phyloP scores from a whole-genome alignment of 2,797 vertebrate species.

The Sitta carolinensis region DNA sequence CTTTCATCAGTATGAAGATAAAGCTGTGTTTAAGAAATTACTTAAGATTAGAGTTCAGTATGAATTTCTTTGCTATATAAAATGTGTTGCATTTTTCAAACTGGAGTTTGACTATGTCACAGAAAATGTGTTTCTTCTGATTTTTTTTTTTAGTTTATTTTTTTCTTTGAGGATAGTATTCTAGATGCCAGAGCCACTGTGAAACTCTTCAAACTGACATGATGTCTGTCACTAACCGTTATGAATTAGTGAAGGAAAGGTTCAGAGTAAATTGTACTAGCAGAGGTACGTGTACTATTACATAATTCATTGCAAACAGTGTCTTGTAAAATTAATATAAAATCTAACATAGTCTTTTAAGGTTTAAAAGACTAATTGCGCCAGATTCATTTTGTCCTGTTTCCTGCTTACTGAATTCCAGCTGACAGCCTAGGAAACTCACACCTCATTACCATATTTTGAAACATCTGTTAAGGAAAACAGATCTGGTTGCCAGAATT shows the following conservation, averaged over 20 bases:
- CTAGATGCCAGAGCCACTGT: not conserved
- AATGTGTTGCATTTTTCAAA: not conserved
- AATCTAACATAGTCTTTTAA: constrained; percentile 15
- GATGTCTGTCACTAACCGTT: not conserved
- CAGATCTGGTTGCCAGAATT: constrained; percentile 15
- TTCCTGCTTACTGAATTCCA: constrained; percentile 28
- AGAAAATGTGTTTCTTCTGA: not conserved
- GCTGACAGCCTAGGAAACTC: constrained; percentile 54
- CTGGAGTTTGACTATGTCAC: not conserved
- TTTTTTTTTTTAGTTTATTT: not conserved
- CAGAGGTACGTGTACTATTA: constrained; percentile 1
- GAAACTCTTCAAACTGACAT: not conserved
- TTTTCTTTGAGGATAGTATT: not conserved
- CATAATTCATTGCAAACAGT: constrained; percentile 19
- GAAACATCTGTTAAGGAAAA: constrained; percentile 56
- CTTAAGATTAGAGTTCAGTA: constrained; percentile 8
- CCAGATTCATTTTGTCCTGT: constrained; percentile 32
- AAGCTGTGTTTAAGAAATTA: constrained; percentile 61
- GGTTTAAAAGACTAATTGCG: constrained; percentile 7
- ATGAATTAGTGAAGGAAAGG: not conserved
- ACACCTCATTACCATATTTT: constrained; percentile 43
- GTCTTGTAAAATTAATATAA: constrained; percentile 45
- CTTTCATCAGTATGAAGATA: constrained; percentile 52
- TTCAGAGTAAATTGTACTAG: constrained; percentile 12
- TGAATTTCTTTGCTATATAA: constrained; percentile 15